These are phyloP conservation scores for Pholis gunnellus DNA, from an alignment of 2,113 vertebrate genomes.

Conservation along the genomic window DNA sequence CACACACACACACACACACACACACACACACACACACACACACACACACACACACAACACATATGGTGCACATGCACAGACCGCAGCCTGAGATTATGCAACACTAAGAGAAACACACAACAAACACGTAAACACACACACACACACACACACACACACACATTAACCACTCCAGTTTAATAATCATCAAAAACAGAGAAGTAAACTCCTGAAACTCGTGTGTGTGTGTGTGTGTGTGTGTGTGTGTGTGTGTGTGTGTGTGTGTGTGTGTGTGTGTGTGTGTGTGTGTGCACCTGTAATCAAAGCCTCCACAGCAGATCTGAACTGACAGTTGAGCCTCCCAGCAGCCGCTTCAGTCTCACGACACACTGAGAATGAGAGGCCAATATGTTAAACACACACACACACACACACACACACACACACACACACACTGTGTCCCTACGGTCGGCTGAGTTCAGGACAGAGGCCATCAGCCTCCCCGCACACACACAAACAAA, in stretches of 20 bases:
- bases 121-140: not conserved
- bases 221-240: conserved; percentile 15
- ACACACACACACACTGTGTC: not conserved
- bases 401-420: conserved; percentile 21
- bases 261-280: conserved; percentile 20
- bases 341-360: conserved; percentile 54
- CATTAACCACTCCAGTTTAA: not conserved
- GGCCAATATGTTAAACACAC: conserved; percentile 33
- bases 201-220: not conserved
- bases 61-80: not conserved
- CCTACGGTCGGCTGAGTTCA: not conserved
- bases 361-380: conserved; percentile 35
- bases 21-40: not conserved
- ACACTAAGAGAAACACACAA: not conserved
- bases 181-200: conserved; percentile 14
- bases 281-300: conserved; percentile 53
- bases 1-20: not conserved
- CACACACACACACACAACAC: not conserved
- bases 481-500: not conserved
- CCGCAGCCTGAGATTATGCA: not conserved
- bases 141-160: not conserved
- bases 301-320: conserved; percentile 44
- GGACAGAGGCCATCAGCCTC: not conserved
- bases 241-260: conserved; percentile 12
- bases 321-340: conserved; percentile 57